phyloP scores from a whole-genome alignment of 2,797 vertebrate species.

The Melanotaenia nigrans region DNA sequence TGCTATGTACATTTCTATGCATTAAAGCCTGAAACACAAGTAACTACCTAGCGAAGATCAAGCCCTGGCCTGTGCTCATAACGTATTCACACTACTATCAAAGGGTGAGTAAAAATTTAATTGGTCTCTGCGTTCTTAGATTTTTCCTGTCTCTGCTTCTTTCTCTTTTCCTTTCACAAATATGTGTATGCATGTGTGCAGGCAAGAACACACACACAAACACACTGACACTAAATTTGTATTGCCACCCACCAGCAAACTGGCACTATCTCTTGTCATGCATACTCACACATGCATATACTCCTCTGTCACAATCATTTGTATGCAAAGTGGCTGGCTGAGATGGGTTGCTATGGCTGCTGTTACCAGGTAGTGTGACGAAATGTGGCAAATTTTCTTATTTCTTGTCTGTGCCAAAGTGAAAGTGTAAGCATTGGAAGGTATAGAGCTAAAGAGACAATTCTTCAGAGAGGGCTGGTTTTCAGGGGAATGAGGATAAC shows the following conservation, averaged over 20 bases:
- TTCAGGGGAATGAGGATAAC: not conserved
- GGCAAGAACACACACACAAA: not conserved
- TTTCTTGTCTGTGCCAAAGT: constrained; percentile 48
- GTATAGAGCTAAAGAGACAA: constrained; percentile 22
- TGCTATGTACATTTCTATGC: constrained; percentile 39
- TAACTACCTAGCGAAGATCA: constrained; percentile 52
- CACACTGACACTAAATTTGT: constrained; percentile 49
- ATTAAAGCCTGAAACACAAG: constrained; percentile 54
- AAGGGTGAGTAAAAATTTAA: constrained; percentile 63
- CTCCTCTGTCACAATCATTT: constrained; percentile 72
- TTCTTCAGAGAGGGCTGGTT: constrained; percentile 16
- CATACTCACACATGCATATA: constrained; percentile 66
- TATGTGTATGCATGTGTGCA: constrained; percentile 12
- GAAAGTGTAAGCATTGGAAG: constrained; percentile 42
- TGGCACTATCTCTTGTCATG: constrained; percentile 67
- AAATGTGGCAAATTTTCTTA: constrained; percentile 62
- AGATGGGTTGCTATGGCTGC: constrained; percentile 76
- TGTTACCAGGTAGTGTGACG: constrained; percentile 75
- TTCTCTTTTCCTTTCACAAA: constrained; percentile 25
- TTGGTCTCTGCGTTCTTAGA: constrained; percentile 63
- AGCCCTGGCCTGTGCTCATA: constrained; percentile 41
- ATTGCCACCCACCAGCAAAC: constrained; percentile 71
- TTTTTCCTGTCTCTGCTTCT: constrained; percentile 36
- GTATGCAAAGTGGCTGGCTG: constrained; percentile 74
- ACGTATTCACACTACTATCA: constrained; percentile 63